Conservation (phyloP, 2,888 invertebrate species). For the Sphaerophoria taeniata region DNA sequence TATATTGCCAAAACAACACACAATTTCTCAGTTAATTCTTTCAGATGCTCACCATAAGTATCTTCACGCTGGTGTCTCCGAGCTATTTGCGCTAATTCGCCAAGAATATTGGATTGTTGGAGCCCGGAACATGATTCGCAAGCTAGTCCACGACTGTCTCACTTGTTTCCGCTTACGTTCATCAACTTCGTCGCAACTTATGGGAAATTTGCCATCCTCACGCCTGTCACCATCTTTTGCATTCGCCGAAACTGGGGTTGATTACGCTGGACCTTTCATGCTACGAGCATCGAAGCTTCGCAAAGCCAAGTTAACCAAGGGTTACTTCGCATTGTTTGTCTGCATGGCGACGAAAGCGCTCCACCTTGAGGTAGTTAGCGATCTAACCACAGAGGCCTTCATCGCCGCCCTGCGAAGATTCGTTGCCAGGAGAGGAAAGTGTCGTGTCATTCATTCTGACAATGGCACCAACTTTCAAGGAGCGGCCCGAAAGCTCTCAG, state of each 20-base stretch:
- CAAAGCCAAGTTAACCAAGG: conserved; percentile 31
- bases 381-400: conserved; percentile 7
- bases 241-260: background rate
- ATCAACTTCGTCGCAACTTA: background rate
- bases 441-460: conserved; percentile 29
- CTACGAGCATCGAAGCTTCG: background rate
- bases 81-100: background rate
- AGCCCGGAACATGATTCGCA: background rate
- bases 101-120: background rate
- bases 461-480: conserved; percentile 38
- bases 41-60: background rate
- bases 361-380: conserved; percentile 22
- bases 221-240: background rate
- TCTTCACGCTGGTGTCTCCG: conserved; percentile 9
- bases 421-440: conserved; percentile 35
- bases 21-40: conserved; percentile 4
- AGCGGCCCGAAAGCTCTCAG: background rate
- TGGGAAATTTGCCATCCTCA: background rate
- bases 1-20: background rate
- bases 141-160: background rate
- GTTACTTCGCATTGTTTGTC: conserved; percentile 25
- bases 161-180: background rate
- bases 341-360: conserved; percentile 36
- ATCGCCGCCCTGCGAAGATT: conserved; percentile 9
- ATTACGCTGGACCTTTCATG: background rate